Conservation (phyloP, 2,113 vertebrate genomes). For the Pycnonotus jocosus region DNA sequence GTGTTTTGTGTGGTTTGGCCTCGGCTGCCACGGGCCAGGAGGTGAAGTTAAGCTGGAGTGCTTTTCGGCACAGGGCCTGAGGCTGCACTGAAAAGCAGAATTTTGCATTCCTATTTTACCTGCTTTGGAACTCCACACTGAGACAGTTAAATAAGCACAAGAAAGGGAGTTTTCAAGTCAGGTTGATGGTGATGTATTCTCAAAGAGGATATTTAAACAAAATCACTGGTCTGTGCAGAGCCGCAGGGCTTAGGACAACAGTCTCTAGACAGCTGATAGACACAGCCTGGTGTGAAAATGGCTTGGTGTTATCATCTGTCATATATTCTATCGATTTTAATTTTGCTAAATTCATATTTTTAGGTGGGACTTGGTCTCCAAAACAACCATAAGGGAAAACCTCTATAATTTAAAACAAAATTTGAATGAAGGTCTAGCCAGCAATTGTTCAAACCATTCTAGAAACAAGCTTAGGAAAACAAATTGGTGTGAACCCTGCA, state of each 20-base stretch:
- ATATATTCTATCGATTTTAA: neutral
- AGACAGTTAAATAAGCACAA: neutral
- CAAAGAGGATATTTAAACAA: neutral
- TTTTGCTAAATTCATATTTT: neutral
- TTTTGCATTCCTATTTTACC: neutral
- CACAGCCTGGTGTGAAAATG: neutral
- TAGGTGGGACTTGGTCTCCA: neutral
- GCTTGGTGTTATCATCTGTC: neutral
- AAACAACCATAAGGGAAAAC: neutral
- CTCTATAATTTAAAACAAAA: neutral
- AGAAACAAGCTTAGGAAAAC: neutral
- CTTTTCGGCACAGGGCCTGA: neutral
- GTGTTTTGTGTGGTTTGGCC: neutral
- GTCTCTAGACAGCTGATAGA: neutral
- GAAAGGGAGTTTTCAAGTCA: neutral
- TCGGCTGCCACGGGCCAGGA: rapidly evolving
- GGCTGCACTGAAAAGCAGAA: neutral
- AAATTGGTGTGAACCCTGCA: neutral
- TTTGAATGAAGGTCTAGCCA: neutral
- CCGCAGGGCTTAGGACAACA: neutral
- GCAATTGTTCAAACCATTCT: neutral
- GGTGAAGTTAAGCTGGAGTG: neutral
- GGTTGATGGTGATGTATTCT: neutral
- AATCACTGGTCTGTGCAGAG: neutral
- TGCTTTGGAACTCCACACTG: neutral